Conservation (phyloP, 2,113 vertebrate species). For the Hydrochoerus hydrochaeris region DNA sequence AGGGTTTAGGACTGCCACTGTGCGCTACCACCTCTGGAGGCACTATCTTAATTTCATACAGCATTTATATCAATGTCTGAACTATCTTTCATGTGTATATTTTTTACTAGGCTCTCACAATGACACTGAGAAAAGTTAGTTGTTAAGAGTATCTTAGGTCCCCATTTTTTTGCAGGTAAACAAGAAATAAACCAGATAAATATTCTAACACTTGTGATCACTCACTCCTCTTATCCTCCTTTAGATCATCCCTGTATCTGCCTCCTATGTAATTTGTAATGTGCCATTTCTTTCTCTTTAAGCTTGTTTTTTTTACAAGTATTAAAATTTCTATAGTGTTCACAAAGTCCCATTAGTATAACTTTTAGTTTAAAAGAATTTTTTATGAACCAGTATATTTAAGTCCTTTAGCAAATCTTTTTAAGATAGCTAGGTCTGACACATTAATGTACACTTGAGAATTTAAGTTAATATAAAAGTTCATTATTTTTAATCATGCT, state of each 20-base stretch:
- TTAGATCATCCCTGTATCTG: not conserved
- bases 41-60: not conserved
- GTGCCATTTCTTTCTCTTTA: not conserved
- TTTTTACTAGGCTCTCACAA: not conserved
- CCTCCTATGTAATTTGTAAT: not conserved
- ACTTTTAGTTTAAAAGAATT: conserved; percentile 60
- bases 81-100: not conserved
- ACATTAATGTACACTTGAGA: conserved; percentile 67
- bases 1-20: not conserved
- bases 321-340: conserved; percentile 11
- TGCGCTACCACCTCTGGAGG: not conserved
- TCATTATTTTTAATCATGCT: conserved; percentile 74
- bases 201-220: not conserved
- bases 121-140: not conserved
- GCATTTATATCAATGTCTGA: not conserved
- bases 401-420: conserved; percentile 72
- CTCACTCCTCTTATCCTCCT: not conserved
- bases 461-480: conserved; percentile 47
- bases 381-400: conserved; percentile 59
- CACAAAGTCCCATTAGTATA: conserved; percentile 28
- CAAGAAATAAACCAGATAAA: not conserved
- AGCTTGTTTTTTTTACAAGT: not conserved
- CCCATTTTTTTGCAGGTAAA: not conserved
- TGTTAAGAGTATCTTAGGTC: not conserved
- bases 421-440: conserved; percentile 67